Conservation (phyloP, 1,140 invertebrate species). For the Pogonomyrmex barbatus region DNA sequence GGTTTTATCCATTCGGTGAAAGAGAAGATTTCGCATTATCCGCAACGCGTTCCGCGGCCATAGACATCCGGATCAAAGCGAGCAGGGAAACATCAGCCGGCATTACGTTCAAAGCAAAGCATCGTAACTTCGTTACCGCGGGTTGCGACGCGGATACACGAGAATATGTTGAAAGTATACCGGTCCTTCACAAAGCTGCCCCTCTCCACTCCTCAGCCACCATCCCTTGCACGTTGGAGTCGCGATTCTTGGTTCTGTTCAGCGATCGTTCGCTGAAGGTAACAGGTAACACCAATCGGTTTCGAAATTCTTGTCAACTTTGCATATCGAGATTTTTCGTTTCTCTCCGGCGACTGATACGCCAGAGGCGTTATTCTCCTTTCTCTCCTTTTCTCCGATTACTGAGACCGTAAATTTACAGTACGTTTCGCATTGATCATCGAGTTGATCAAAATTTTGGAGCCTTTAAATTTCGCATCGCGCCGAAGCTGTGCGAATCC, state of each 20-base stretch:
- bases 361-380: neutral
- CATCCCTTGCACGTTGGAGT: neutral
- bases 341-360: neutral
- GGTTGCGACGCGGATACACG: neutral
- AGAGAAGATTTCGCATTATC: slow-evolving; percentile 59
- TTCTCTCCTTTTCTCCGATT: neutral
- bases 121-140: slow-evolving; percentile 62
- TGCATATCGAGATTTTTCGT: neutral
- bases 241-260: neutral
- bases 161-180: slow-evolving; percentile 31
- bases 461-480: neutral
- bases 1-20: slow-evolving; percentile 18
- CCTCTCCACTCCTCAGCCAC: too few relatives aligned
- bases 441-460: neutral
- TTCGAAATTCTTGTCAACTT: neutral
- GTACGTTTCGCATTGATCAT: neutral
- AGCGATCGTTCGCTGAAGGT: neutral
- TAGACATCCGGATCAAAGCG: slow-evolving; percentile 62
- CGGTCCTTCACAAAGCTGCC: neutral
- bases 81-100: slow-evolving; percentile 55
- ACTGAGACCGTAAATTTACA: neutral
- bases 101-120: slow-evolving; percentile 60
- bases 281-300: neutral
- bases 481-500: too few relatives aligned
- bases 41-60: slow-evolving; percentile 17